These are phyloP conservation scores for Herpetotheres cachinnans DNA, from an alignment of 2,113 vertebrate genomes.

Conservation along the genomic window DNA sequence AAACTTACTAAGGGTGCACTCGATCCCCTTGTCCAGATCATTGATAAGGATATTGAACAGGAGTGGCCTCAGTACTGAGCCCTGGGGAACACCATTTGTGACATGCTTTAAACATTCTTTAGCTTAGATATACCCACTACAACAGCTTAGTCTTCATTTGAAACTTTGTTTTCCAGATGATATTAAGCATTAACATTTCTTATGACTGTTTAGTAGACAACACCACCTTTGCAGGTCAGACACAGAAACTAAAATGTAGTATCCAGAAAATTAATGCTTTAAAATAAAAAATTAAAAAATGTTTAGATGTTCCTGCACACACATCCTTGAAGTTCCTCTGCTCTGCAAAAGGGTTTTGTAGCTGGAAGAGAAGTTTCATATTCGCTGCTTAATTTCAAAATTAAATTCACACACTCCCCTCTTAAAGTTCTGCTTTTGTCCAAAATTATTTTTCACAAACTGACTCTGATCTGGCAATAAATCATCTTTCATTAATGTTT, in stretches of 20 bases:
- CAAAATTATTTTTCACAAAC: not conserved
- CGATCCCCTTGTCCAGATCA: too few relatives aligned
- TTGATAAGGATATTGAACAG: too few relatives aligned
- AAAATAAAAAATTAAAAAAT: not conserved
- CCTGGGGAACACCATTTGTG: too few relatives aligned
- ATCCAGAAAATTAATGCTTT: fast-evolving
- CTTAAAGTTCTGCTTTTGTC: not conserved
- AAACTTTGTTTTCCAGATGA: not conserved
- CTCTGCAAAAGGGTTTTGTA: not conserved
- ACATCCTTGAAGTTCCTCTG: not conserved
- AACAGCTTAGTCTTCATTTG: not conserved
- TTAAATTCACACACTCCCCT: not conserved
- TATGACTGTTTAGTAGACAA: not conserved
- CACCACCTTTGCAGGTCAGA: not conserved
- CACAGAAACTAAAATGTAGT: not conserved
- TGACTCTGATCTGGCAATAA: not conserved
- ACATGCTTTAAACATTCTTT: not conserved
- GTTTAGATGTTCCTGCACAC: not conserved
- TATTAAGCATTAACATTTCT: not conserved
- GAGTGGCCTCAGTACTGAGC: too few relatives aligned
- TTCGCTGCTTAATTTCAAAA: not conserved
- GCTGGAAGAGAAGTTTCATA: not conserved
- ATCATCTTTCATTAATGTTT: not conserved
- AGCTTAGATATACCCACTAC: not conserved
- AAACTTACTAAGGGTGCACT: too few relatives aligned